A percentile compares a stretch with the other conserved stretches of the same genome.
Conservation (phyloP, 2,888 invertebrate species). For the Galerucella pusilla region DNA sequence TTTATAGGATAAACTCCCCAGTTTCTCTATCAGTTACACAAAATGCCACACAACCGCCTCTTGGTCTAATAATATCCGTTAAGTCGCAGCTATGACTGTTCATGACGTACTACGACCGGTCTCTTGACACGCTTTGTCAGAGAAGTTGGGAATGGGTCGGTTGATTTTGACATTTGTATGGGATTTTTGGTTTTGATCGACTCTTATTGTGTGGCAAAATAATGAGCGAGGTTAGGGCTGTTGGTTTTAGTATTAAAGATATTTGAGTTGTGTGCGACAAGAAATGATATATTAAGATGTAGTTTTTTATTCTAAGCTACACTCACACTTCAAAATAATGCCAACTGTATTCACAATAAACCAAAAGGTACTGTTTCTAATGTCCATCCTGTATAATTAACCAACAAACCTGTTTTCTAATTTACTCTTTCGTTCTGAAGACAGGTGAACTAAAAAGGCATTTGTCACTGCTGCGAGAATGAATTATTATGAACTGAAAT, state of each 20-base stretch:
- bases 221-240: background rate
- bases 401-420: conserved; percentile 2
- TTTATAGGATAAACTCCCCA: background rate
- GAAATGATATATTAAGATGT: too few relatives aligned
- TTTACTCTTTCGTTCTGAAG: conserved; percentile 37
- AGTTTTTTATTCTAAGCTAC: too few relatives aligned
- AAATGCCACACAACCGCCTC: conserved; percentile 51
- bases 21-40: conserved; percentile 53
- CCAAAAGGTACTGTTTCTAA: background rate
- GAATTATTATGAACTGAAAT: conserved; percentile 60
- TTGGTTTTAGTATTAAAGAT: background rate
- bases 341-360: too few relatives aligned
- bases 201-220: conserved; percentile 10
- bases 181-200: conserved; percentile 6
- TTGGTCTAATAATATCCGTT: conserved; percentile 54
- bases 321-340: too few relatives aligned
- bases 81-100: conserved; percentile 54
- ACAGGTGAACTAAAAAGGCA: conserved; percentile 59
- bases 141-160: conserved; percentile 47
- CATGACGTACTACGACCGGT: conserved; percentile 57
- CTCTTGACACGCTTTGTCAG: conserved; percentile 56
- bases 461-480: conserved; percentile 57
- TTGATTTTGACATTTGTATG: conserved; percentile 34
- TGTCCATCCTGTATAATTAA: background rate
- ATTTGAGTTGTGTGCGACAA: too few relatives aligned